phyloP scores from a whole-genome alignment of 2,888 invertebrate genomes.

The Tetheella fluctuosa region DNA sequence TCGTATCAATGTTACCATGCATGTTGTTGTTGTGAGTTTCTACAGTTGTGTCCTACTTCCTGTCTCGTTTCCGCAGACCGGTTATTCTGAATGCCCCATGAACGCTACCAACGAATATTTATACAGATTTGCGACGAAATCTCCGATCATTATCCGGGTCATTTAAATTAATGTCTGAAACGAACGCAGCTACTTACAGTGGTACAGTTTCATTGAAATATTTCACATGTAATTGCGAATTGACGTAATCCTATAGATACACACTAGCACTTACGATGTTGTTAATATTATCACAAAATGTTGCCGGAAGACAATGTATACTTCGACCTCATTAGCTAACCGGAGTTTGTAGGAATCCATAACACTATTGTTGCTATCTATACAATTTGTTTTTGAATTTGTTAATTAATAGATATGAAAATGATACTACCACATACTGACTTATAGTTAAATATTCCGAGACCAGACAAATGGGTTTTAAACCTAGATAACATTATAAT shows the following conservation, averaged over 20 bases:
- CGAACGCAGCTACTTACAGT: too few species aligned
- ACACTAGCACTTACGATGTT: conserved; percentile 2
- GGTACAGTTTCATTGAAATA: too few species aligned
- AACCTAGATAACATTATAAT: conserved; percentile 37
- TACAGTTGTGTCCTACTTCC: conserved; percentile 69
- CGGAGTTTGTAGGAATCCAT: conserved; percentile 47
- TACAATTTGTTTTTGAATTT: conserved; percentile 8
- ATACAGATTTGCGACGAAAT: conserved; percentile 44
- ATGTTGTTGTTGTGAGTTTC: conserved; percentile 57
- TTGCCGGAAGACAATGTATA: conserved; percentile 56
- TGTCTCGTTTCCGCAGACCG: conserved; percentile 60
- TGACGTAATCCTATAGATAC: conserved; percentile 29
- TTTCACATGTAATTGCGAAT: conserved; percentile 5
- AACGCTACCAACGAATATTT: conserved; percentile 57
- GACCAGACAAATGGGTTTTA: not conserved
- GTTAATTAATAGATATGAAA: conserved; percentile 8
- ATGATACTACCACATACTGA: not conserved
- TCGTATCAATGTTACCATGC: conserved; percentile 49
- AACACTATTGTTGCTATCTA: conserved; percentile 44
- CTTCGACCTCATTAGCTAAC: conserved; percentile 60
- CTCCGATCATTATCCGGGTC: not conserved
- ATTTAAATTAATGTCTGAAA: not conserved
- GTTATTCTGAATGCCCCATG: conserved; percentile 64
- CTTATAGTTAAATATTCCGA: not conserved
- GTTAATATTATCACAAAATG: conserved; percentile 34